These are phyloP conservation scores for Epizoanthus rinbou DNA, from an alignment of 92 coral and sea anemone genomes.

Conservation along the genomic window DNA sequence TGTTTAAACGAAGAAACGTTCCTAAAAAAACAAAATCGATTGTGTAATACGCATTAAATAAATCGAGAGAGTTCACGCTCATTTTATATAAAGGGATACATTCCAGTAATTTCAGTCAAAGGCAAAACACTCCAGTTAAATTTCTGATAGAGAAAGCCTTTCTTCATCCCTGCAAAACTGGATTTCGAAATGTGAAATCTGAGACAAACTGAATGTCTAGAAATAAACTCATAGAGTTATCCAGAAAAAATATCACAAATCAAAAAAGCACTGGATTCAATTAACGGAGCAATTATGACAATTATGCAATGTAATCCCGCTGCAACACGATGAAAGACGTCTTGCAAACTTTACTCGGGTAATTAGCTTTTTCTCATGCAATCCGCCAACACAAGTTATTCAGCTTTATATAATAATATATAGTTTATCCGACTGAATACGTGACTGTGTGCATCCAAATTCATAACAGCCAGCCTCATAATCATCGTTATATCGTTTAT, in stretches of 20 bases:
- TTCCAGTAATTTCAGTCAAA: no score
- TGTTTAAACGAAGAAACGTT: background rate
- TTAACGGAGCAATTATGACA: slow-evolving; percentile 40
- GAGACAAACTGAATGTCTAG: background rate
- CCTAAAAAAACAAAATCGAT: no score
- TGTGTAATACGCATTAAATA: no score
- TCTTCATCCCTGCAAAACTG: no score
- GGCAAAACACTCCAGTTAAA: no score
- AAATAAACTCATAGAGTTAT: slow-evolving; percentile 17
- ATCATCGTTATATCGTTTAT: no score
- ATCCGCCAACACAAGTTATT: background rate
- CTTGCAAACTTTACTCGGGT: background rate
- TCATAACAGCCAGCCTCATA: no score
- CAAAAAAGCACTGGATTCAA: slow-evolving; percentile 17
- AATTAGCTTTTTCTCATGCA: background rate
- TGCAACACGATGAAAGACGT: slow-evolving; percentile 37
- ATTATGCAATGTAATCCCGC: slow-evolving; percentile 38
- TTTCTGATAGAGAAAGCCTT: no score
- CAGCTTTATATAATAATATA: no score
- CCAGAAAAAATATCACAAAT: slow-evolving; percentile 3
- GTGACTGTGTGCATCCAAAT: background rate
- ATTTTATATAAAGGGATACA: no score
- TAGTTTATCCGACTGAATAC: background rate
- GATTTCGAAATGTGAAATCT: slow-evolving; percentile 1
- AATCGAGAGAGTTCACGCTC: no score